Base-by-base conservation (phyloP, 2,888 invertebrate genomes). In the Dysmachus trigonus region DNA sequence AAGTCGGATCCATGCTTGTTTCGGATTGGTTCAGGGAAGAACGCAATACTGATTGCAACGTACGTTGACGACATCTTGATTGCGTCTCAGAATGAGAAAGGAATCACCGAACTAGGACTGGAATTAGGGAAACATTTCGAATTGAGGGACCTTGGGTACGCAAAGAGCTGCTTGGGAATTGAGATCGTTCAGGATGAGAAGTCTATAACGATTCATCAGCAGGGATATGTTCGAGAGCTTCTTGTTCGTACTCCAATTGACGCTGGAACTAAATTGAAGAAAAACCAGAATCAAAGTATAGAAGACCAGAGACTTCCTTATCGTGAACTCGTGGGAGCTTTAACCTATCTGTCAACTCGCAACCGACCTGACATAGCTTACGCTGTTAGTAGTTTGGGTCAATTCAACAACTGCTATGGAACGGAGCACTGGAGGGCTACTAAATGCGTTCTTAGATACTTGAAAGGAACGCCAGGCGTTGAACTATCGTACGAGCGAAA, bases 321-420 rank as follows among this genome's bases (percentile, higher is more conserved):
- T 62, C 85, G 86, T 27, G 86, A 87, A 27, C 38, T 87, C 30
- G 86, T 88, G 47, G 87, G 87, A 2, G 87, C 87, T 6, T 18
- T 88, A 10, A 87, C 86, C 51, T 88, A 88, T 33, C 18, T 87
- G 22, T 87, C 72, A 10, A 62, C 87, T 7, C 79, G 51, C 10
- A 88, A 86, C 22, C 51, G 87, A 35, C 87, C 87, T 1, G 88
- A 87, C 73, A 87, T 88, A 22, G 13, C 51, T 4, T 83, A 86
- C 47, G 62, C 85, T 10, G 86, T 86, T 0, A 84, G 51, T 8
- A 85, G 83, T 1, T 27, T 88, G 7, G 77, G 88, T 0, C 88
- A 89, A 47, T 86, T 51, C 4, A 89, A 88, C 41, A 86, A 27
- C 0, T 86, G 88, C 76, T 88, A 88, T 6, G 88, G 88, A 79